Evolutionary conservation across 1,140 invertebrate species (phyloP).

Genomic region (Drosophila mayri): DNA sequence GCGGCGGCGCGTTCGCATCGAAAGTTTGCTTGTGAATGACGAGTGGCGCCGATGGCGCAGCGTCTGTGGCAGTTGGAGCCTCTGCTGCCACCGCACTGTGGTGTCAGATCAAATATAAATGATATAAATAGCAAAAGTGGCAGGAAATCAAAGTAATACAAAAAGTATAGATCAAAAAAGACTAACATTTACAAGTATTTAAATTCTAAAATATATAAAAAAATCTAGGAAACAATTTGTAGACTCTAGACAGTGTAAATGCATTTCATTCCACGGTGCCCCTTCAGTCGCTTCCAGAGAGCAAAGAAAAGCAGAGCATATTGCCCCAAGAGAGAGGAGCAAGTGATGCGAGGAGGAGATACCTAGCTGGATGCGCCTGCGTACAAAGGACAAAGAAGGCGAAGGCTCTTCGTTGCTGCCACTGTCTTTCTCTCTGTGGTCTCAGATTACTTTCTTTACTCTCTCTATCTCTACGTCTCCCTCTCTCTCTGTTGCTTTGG

Average conservation of each 20-base stretch:
- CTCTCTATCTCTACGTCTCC: neutral
- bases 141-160: neutral
- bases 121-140: conserved; percentile 23
- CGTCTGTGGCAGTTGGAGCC: conserved; percentile 28
- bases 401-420: neutral
- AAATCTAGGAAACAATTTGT: neutral
- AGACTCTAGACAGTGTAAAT: neutral
- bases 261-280: conserved; percentile 9
- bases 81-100: conserved; percentile 31
- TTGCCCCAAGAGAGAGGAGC: neutral
- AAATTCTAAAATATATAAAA: neutral
- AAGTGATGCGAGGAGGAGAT: conserved; percentile 5
- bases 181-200: neutral
- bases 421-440: neutral
- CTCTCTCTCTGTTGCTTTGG: conserved; percentile 1
- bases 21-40: conserved; percentile 66
- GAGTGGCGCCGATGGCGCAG: conserved; percentile 26
- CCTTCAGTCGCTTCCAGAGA: conserved; percentile 31
- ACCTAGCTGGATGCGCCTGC: conserved; percentile 7
- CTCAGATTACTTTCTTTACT: conserved; percentile 24
- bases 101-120: conserved; percentile 17
- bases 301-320: conserved; percentile 15
- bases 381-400: conserved; percentile 5
- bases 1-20: conserved; percentile 63
- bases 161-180: neutral